phyloP scores from a whole-genome alignment of 2,888 invertebrate species.

The Rosalia funebris region DNA sequence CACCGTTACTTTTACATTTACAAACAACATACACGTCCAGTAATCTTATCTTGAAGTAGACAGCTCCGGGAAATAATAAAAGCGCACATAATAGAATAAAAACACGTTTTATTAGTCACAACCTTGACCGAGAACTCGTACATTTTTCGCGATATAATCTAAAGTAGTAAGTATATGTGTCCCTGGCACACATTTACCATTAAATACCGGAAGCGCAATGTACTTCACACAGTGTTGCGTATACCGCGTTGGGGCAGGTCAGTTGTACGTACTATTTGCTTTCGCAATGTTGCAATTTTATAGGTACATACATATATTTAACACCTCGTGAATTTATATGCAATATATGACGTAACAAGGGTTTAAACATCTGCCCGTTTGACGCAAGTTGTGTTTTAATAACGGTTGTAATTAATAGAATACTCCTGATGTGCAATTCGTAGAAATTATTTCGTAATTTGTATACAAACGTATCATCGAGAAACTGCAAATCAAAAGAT shows the following conservation, averaged over 20 bases:
- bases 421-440: too few relatives aligned
- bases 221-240: slow-evolving; percentile 4
- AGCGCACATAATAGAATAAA: slow-evolving; percentile 10
- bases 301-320: too few relatives aligned
- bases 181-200: slow-evolving; percentile 27
- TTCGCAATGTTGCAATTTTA: slow-evolving; percentile 16
- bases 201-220: slow-evolving; percentile 20
- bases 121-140: slow-evolving; percentile 20
- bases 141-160: slow-evolving; percentile 32
- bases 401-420: too few relatives aligned
- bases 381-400: too few relatives aligned
- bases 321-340: too few relatives aligned
- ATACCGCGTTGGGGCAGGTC: slow-evolving; percentile 19
- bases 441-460: too few relatives aligned
- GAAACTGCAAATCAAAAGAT: too few relatives aligned
- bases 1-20: background rate
- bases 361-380: too few relatives aligned
- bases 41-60: too few relatives aligned
- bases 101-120: slow-evolving; percentile 15
- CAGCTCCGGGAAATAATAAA: slow-evolving; percentile 13
- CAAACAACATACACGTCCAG: slow-evolving; percentile 1
- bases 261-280: slow-evolving; percentile 8
- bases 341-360: too few relatives aligned
- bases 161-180: slow-evolving; percentile 19
- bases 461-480: too few relatives aligned